These are phyloP conservation scores for Daphoenositta chrysoptera DNA, from an alignment of 2,113 vertebrate genomes.

Conservation along the genomic window DNA sequence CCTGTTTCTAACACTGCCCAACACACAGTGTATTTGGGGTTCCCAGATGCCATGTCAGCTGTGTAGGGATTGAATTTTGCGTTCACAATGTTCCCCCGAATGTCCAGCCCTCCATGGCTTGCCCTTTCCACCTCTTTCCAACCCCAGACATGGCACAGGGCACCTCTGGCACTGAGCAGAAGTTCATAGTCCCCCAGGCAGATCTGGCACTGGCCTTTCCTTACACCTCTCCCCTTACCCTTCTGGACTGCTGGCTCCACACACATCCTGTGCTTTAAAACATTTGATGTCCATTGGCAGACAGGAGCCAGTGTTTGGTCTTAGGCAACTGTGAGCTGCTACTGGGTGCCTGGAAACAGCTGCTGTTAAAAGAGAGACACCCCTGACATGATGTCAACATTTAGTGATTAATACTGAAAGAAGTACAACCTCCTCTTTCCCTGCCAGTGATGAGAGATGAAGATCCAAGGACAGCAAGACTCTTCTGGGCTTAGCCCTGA, in stretches of 20 bases:
- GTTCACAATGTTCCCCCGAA: neutral
- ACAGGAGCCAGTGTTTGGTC: neutral
- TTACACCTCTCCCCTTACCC: neutral
- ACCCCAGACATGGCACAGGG: neutral
- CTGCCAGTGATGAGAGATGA: neutral
- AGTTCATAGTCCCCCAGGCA: rapidly evolving
- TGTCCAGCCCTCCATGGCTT: neutral
- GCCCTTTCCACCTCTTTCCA: neutral
- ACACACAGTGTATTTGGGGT: rapidly evolving
- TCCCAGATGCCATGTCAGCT: rapidly evolving
- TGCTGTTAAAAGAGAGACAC: neutral
- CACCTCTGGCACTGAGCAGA: neutral
- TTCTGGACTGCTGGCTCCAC: neutral
- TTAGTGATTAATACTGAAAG: neutral
- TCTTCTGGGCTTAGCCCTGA: neutral
- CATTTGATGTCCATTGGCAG: neutral
- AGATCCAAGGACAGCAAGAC: neutral
- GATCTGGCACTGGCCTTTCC: neutral
- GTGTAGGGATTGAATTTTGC: neutral
- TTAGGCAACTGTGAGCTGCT: neutral
- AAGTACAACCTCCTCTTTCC: neutral
- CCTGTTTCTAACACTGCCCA: neutral
- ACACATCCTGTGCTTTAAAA: neutral
- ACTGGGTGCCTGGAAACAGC: neutral
- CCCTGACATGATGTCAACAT: rapidly evolving